A percentile compares a stretch with the other conserved stretches of the same genome.
phyloP scores from a whole-genome alignment of 2,888 invertebrate species.

The Apamea monoglypha region DNA sequence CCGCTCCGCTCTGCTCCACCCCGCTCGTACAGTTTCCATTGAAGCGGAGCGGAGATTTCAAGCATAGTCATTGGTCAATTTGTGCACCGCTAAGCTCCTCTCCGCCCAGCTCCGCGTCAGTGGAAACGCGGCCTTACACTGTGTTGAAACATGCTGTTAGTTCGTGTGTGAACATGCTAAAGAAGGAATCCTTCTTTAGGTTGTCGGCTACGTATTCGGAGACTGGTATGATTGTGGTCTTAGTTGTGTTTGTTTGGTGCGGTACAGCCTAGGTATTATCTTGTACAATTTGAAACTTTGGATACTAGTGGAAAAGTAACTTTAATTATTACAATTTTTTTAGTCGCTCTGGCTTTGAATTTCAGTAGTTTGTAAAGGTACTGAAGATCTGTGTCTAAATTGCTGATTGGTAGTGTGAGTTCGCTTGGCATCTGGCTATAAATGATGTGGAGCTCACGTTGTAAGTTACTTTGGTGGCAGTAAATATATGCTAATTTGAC shows the following conservation, averaged over 20 bases:
- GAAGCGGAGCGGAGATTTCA: no score
- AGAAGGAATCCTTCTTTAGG: slow-evolving; percentile 7
- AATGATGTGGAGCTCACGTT: slow-evolving; percentile 22
- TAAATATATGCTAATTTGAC: slow-evolving; percentile 19
- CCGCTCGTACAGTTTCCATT: no score
- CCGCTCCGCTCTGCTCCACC: no score
- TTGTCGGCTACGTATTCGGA: slow-evolving; percentile 17
- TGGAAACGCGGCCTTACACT: no score
- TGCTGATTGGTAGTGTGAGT: slow-evolving; percentile 12
- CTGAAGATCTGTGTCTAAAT: slow-evolving; percentile 15
- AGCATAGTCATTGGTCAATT: no score
- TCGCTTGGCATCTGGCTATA: slow-evolving; percentile 8
- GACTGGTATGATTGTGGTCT: neutral
- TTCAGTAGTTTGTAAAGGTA: slow-evolving; percentile 13
- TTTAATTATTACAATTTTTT: neutral
- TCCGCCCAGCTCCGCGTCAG: no score
- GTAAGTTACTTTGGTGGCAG: slow-evolving; percentile 25
- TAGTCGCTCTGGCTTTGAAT: neutral
- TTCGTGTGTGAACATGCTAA: neutral
- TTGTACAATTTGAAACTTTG: slow-evolving; percentile 11
- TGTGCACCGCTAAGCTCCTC: no score
- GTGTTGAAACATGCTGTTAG: neutral
- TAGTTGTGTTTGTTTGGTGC: neutral
- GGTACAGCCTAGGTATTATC: slow-evolving; percentile 10
- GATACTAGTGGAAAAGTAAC: neutral